phyloP scores from a whole-genome alignment of 30 jellyfish, hydroid and myxozoan species.

The Catostylus mosaicus region DNA sequence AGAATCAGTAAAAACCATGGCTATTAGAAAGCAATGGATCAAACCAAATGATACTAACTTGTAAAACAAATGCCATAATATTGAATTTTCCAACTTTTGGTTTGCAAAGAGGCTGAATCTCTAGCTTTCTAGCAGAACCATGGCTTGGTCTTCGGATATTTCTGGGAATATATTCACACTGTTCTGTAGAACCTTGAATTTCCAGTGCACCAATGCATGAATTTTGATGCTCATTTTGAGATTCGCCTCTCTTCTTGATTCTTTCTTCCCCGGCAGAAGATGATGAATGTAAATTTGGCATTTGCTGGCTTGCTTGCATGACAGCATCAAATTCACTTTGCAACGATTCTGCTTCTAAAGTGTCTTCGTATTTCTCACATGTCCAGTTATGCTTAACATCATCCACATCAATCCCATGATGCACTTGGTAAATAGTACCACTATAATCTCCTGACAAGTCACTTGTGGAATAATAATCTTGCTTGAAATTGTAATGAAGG shows the following conservation, averaged over 20 bases:
- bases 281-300: not conserved
- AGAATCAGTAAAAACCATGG: too few species aligned
- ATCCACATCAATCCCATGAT: not conserved
- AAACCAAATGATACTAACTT: slow-evolving; percentile 35
- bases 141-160: not conserved
- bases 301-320: slow-evolving; percentile 1
- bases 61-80: slow-evolving; percentile 37
- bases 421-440: not conserved
- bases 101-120: slow-evolving; percentile 9
- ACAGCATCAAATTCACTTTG: slow-evolving; percentile 22
- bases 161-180: not conserved
- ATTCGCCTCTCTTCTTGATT: not conserved
- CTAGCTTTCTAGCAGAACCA: not conserved
- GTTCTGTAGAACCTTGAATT: not conserved
- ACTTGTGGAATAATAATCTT: not conserved
- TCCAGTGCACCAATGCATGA: not conserved
- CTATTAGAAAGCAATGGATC: too few species aligned
- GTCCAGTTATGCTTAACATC: not conserved
- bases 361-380: not conserved
- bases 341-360: slow-evolving; percentile 4
- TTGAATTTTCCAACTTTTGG: slow-evolving; percentile 5
- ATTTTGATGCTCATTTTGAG: not conserved
- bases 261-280: not conserved
- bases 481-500: not conserved
- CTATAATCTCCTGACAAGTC: not conserved